phyloP scores from a whole-genome alignment of 2,888 invertebrate genomes.

The Halocaridina rubra region DNA sequence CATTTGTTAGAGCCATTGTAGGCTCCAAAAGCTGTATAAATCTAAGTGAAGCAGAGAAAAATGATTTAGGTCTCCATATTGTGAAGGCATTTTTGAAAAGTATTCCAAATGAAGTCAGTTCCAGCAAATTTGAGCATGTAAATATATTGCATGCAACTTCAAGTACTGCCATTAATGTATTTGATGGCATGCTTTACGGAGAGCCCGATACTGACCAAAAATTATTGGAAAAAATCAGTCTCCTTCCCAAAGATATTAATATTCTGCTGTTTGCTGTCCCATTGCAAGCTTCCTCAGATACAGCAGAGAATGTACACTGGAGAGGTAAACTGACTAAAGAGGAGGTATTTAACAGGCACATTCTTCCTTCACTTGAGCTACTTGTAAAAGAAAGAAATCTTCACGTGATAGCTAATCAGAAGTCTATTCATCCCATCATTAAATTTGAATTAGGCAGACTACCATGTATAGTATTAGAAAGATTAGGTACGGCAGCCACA shows the following conservation, averaged over 20 bases:
- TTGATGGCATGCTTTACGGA: conserved; percentile 49
- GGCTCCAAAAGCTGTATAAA: conserved; percentile 21
- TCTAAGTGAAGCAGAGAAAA: neutral
- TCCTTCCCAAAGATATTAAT: neutral
- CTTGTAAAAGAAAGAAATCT: conserved; percentile 27
- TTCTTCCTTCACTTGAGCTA: conserved; percentile 9
- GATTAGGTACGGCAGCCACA: conserved; percentile 38
- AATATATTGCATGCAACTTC: conserved; percentile 12
- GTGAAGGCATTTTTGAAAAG: conserved; percentile 50
- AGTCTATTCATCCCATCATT: conserved; percentile 34
- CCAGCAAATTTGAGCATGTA: conserved; percentile 46
- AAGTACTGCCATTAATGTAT: conserved; percentile 6
- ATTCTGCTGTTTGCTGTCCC: conserved; percentile 34
- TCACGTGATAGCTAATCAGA: conserved; percentile 50
- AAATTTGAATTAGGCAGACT: conserved; percentile 44
- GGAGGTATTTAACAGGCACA: neutral
- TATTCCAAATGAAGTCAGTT: conserved; percentile 27
- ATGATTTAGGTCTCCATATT: conserved; percentile 29
- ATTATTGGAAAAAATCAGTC: neutral
- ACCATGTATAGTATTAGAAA: conserved; percentile 42
- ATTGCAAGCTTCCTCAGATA: neutral
- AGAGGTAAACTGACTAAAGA: conserved; percentile 27
- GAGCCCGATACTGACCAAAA: conserved; percentile 10
- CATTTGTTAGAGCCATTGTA: conserved; percentile 41
- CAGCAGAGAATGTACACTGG: conserved; percentile 17